Base-by-base conservation (phyloP, 2,797 vertebrate species). In the Xyrichtys novacula region DNA sequence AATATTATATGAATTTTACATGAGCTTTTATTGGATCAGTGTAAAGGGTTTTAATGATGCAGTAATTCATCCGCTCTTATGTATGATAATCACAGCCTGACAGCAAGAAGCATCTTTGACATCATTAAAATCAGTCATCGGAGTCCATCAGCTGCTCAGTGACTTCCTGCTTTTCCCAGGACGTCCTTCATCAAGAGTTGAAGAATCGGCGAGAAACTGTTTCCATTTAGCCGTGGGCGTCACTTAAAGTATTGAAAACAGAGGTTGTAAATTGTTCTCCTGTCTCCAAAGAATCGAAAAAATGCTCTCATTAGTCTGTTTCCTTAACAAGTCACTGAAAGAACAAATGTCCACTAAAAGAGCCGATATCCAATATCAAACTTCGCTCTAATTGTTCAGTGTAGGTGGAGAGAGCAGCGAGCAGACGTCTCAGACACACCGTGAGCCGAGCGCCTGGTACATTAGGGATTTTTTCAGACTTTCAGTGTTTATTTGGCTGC, bases 321-420 rank as follows among this genome's bases (percentile, higher is more conserved):
- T 10, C 8, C 38, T 61, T 67, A 62, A 32, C 57, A 60, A 71
- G 62, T 68, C 56, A 81, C 59, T 71, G 83, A 74, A 53, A 65
- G 62, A 53, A 64, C 60, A 80, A 65, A 72, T 57, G 65, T 53
- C 65, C 28, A 54, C 19, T 10, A 52, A n/a, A 55, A 34, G 65
- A 62, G 67, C 54, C 67, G 53, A 74, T 71, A 64, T 38, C 57
- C 66, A 63, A 71, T 71, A 53, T 68, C 19, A 65, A 28, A 47
- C 44, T 53, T 58, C 36, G n/a, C 11, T 47, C 53, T 62, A 49
- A 76, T 71, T 73, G 81, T 76, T 69, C 16, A 22, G 48, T 71
- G 80, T 69, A 58, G 86, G 78, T 47, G 63, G 73, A 57, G 31
- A 23, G 39, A 60, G 62, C 29, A 38, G 32, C 26, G 65, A 77